Evolutionary conservation across 2,797 vertebrate genomes (phyloP), one percentile per base, ranked within the genome.

Genomic region (Neostethus bicornis): DNA sequence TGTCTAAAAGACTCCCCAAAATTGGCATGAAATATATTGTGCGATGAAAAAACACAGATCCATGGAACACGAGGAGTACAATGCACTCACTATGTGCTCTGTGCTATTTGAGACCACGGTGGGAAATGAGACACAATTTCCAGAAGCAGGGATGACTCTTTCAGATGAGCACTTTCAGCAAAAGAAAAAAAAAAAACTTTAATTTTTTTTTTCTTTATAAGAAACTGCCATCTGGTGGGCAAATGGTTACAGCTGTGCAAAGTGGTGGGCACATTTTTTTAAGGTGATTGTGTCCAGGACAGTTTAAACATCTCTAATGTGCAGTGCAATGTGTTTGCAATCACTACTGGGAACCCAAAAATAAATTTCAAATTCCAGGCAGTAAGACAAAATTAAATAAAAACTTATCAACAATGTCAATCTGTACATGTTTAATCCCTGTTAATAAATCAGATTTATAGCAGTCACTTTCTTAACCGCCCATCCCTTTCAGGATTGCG

Each of bases 101-200:
- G 20, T 39, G 63, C 42, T 48, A 57, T 78, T 71, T 67, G 59
- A 82, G 66, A 69, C 0, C 44, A 23, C 51, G 47, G 38, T 63
- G 26, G 70, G 77, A 66, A 77, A 75, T 86, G 80, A 85, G 75
- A 37, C 79, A 80, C 47, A 61, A 88, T 89, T 89, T 88, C 87
- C 83, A 87, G 61, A 63, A 51, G 59, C 57, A 49, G 52, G 12
- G 58, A 70, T 12, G 58, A 48, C 67, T 66, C 65, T 66, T 41
- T 35, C 52, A 44, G 47, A 60, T 34, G 47, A 71, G 43, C n/a
- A 24, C 25, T 51, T 23, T 26, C 9, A 51, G 49, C 11, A 5
- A 17, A 11, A 19, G 11, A 10, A 50, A n/a, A n/a, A n/a, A n/a
- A n/a, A n/a, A n/a, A n/a, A n/a, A n/a, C n/a, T n/a, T n/a, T n/a